Base-by-base conservation (phyloP, 1,140 invertebrate species). In the Caenorhabditis latens region DNA sequence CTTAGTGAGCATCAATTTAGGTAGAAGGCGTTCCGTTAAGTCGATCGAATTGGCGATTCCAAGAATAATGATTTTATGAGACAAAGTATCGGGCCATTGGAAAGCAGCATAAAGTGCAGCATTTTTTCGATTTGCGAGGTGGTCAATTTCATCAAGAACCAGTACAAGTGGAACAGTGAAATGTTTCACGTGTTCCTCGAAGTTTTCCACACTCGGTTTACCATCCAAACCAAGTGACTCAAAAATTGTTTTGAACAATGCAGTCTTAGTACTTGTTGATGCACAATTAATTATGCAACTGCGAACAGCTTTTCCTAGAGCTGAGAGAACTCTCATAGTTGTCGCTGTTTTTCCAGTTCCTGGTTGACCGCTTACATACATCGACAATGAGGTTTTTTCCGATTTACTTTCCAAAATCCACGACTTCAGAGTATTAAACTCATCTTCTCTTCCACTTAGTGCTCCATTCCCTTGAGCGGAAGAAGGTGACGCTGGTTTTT, bases 131-230 rank as follows among this genome's bases (percentile, higher is more conserved):
- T 94, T 95, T 87, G 95, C 95, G 9, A 99, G 93, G 92, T 98
- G 96, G 93, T 99, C 98, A 84, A 99, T 96, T 94, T 99, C 98
- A 93, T 99, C 98, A 21, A 99, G 93, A n/a, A 99, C 95, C 32
- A 99, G 91, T 3, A 89, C 57, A 6, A 88, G 53, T 11, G 82
- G 48, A 16, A n/a, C 75, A 40, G n/a, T 79, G n/a, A 83, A 79
- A 4, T 43, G 21, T 43, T 63, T 57, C 16, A 87, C 43, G 16
- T 63, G 83, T 4, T 98, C 93, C 71, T 95, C 95, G 93, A 90
- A 94, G 32, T 50, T 71, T 48, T 48, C 85, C 43, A 88, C 21
- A 42, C 46, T 61, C 24, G 57, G 24, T 13, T 88, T 40, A 63
- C 42, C 9, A 61, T 75, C 63, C 87, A 55, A 75, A 91, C 90